A percentile compares a stretch with the other conserved stretches of the same genome.
phyloP scores from a whole-genome alignment of 2,113 vertebrate species.

The Periophthalmodon schlosseri region DNA sequence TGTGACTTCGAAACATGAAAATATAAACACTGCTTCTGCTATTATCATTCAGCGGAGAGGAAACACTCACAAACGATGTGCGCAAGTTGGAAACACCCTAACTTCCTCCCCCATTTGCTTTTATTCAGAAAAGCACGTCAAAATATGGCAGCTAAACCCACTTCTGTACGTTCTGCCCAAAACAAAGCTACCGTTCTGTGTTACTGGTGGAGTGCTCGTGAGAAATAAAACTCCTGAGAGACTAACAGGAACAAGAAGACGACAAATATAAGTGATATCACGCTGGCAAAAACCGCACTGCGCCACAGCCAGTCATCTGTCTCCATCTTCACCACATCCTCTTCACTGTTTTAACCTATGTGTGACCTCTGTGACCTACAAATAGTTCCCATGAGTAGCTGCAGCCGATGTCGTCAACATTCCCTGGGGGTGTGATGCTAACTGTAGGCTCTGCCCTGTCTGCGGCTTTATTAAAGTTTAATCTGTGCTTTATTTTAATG shows the following conservation, averaged over 20 bases:
- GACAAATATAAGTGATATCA: background rate
- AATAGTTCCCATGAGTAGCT: background rate
- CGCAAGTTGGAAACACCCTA: constrained; percentile 36
- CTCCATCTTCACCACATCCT: background rate
- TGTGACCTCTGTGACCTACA: background rate
- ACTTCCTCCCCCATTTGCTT: background rate
- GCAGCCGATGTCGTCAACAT: no score
- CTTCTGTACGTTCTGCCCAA: no score
- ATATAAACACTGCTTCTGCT: background rate
- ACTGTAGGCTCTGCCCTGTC: no score
- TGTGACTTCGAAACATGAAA: constrained; percentile 24
- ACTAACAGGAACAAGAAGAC: background rate
- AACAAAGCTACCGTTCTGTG: background rate
- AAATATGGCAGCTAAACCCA: background rate
- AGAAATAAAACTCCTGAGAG: background rate
- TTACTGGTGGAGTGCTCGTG: background rate
- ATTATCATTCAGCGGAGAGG: constrained; percentile 10
- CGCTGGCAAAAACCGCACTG: background rate
- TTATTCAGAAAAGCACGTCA: background rate
- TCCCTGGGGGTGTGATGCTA: no score
- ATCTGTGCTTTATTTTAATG: no score
- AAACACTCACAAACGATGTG: background rate
- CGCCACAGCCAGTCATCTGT: background rate
- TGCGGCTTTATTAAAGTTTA: no score
- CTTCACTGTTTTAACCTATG: background rate